Evolutionary conservation across 2,797 vertebrate species (phyloP).

Genomic region (Clarias fuscus): DNA sequence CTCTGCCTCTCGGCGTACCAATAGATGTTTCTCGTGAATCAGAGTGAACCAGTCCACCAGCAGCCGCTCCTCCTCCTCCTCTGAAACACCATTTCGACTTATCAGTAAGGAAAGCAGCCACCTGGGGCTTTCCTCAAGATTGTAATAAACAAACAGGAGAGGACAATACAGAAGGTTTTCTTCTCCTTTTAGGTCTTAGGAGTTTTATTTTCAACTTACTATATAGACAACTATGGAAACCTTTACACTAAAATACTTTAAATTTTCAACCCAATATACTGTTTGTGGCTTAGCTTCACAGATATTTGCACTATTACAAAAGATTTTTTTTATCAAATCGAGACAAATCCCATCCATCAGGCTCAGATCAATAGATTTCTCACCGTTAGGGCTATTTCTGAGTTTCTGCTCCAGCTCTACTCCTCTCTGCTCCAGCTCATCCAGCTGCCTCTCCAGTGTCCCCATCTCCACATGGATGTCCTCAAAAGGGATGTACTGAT

Average conservation of each 20-base stretch:
- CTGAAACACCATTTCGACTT: conserved; percentile 66
- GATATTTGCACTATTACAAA: neutral
- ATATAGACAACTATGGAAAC: neutral
- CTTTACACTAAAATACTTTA: neutral
- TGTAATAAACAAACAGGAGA: neutral
- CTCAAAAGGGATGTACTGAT: conserved; percentile 93
- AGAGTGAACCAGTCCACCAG: conserved; percentile 98
- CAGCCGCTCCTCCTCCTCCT: conserved; percentile 86
- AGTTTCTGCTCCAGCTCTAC: conserved; percentile 92
- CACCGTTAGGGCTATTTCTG: conserved; percentile 83
- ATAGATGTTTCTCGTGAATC: conserved; percentile 95
- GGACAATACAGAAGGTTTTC: no score
- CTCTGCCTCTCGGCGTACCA: conserved; percentile 92
- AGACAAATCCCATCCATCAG: neutral
- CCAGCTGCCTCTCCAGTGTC: conserved; percentile 87
- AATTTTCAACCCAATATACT: neutral
- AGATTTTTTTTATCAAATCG: neutral
- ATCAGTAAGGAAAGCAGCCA: neutral
- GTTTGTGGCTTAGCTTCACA: neutral
- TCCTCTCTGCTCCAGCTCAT: conserved; percentile 89
- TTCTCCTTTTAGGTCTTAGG: neutral
- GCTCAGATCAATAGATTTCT: neutral
- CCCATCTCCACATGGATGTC: conserved; percentile 95
- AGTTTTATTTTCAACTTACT: neutral
- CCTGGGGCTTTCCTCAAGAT: neutral